Evolutionary conservation across 2,797 vertebrate genomes (phyloP), one percentile per base, ranked within the genome.

Genomic region (Rallus crepitans): DNA sequence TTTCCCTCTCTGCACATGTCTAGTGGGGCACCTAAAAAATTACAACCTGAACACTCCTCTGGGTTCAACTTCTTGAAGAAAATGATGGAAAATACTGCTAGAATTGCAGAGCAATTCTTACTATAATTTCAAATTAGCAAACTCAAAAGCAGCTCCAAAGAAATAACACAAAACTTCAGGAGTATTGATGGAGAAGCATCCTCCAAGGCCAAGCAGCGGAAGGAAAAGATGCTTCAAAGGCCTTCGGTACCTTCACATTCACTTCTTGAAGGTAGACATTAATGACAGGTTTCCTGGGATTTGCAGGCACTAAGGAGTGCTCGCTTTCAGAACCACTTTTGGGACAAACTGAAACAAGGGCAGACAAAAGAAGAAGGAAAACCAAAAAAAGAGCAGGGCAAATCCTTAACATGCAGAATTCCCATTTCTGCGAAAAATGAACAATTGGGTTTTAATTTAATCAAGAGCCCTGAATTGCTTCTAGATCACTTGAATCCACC

Each of bases 401-500:
- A 80, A 76, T 61, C 31, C 30, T 86, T 73, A 91, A 92, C 95
- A 89, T 16, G 4, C 9, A 82, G 27, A 3, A 76, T 79, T 85
- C 72, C 45, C 13, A 28, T 77, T 92, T 64, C 79, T 56, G 52
- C 89, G 56, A 84, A 84, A 79, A 93, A 91, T 0, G 2, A 96
- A 73, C 15, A 40, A 61, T 25, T 57, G 15, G 3, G 17, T 81
- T 88, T 86, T 91, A 70, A 92, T 87, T 91, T 37, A 64, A 16
- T 71, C 37, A 89, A 59, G 56, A 73, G n/a, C 35, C 31, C n/a
- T 63, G 70, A 76, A 63, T 11, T 90, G 30, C 63, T 82, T 81
- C 40, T 57, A 68, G 31, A 72, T 70, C 40, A 80, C 90, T 68
- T 95, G 82, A 96, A 95, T 91, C 84, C 82, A 93, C 85, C 82